Conservation (phyloP, 2,113 vertebrate genomes). For the Anolis carolinensis region DNA sequence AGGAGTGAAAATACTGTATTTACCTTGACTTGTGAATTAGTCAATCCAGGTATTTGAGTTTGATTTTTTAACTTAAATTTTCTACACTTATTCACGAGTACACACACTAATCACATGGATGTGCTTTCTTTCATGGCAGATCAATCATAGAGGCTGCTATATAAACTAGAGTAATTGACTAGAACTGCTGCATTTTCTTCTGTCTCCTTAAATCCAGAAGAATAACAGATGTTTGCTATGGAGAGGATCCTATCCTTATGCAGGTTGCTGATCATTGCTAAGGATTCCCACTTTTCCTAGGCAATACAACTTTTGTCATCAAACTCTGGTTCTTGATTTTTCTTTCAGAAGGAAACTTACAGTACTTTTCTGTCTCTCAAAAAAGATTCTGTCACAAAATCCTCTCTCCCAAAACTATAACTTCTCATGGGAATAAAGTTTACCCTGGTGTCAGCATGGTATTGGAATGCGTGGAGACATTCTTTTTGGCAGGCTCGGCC, state of each 20-base stretch:
- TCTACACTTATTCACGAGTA: too few relatives aligned
- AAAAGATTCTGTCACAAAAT: neutral
- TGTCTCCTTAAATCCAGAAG: neutral
- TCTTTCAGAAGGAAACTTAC: neutral
- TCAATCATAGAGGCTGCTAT: neutral
- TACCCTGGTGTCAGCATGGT: neutral
- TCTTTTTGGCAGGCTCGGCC: neutral
- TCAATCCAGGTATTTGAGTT: too few relatives aligned
- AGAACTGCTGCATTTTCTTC: neutral
- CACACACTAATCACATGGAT: neutral
- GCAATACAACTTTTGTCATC: neutral
- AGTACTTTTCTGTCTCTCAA: neutral
- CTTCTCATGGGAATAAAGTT: neutral
- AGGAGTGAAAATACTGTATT: too few relatives aligned
- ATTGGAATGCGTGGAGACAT: neutral
- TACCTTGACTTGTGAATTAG: too few relatives aligned
- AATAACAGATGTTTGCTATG: neutral
- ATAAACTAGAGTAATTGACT: neutral
- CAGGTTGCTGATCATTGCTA: neutral
- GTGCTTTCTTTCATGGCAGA: neutral
- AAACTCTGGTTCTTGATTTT: neutral
- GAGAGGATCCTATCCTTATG: neutral
- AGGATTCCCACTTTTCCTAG: too few relatives aligned
- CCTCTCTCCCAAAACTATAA: neutral
- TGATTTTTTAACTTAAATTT: too few relatives aligned